Percentiles rank a stretch among this genome's conserved stretches.
These are phyloP conservation scores for Trachelus stipa DNA, from an alignment of 2,888 invertebrate genomes.

Conservation along the genomic window DNA sequence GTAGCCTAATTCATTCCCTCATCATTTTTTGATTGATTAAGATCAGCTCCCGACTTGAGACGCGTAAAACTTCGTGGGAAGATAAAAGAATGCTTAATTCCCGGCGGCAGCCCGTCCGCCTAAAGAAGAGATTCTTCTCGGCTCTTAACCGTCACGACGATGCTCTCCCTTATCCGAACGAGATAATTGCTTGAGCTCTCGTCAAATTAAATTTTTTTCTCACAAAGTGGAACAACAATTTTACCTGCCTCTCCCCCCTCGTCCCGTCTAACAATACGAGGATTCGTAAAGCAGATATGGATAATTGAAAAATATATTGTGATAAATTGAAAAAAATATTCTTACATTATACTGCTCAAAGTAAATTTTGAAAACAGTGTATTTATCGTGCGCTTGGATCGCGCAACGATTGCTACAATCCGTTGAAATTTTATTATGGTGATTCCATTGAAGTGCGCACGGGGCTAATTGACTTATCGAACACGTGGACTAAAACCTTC, in stretches of 20 bases:
- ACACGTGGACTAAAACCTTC: background rate
- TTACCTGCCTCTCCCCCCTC: background rate
- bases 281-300: no score
- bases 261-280: no score
- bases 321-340: background rate
- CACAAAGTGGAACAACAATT: conserved; percentile 14
- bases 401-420: background rate
- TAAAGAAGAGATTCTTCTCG: conserved; percentile 36
- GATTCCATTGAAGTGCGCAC: background rate
- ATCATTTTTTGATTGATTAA: conserved; percentile 64
- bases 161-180: conserved; percentile 1
- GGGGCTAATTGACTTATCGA: background rate
- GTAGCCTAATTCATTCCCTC: conserved; percentile 48
- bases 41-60: conserved; percentile 46
- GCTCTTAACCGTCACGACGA: conserved; percentile 21
- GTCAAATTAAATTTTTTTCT: conserved; percentile 53
- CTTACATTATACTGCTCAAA: background rate
- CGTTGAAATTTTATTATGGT: background rate
- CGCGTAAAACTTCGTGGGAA: conserved; percentile 47
- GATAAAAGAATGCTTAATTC: conserved; percentile 59
- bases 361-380: background rate
- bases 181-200: conserved; percentile 29
- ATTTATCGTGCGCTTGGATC: background rate
- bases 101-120: conserved; percentile 46
- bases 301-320: background rate